A percentile compares a stretch with the other conserved stretches of the same genome.
Conservation (phyloP, 2,797 vertebrate species). For the Alcedo atthis region DNA sequence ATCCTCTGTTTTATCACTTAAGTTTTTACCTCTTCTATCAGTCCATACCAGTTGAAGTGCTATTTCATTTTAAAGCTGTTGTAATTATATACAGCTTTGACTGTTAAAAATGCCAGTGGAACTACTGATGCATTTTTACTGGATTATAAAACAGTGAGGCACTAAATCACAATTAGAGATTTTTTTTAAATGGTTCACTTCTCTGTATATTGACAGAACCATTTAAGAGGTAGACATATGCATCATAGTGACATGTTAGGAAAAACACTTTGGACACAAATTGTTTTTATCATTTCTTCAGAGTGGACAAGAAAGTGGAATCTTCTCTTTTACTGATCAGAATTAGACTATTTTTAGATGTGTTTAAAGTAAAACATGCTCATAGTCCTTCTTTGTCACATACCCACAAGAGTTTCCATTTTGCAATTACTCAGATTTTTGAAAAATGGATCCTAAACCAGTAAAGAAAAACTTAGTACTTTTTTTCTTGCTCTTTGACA, state of each 20-base stretch:
- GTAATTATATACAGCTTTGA: not conserved
- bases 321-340: not conserved
- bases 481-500: too few species aligned
- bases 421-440: not conserved
- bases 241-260: not conserved
- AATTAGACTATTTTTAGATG: not conserved
- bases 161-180: not conserved
- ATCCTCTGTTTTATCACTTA: not conserved
- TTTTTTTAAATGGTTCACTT: not conserved
- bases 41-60: not conserved
- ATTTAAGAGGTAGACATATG: not conserved
- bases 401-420: not conserved
- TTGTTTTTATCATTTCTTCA: conserved; percentile 4
- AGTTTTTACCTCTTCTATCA: conserved; percentile 24
- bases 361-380: not conserved
- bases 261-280: not conserved
- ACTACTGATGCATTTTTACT: not conserved
- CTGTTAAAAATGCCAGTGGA: not conserved
- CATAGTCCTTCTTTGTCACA: not conserved
- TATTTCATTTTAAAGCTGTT: not conserved
- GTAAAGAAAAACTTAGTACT: not conserved
- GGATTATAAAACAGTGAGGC: not conserved
- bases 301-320: not conserved
- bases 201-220: not conserved
- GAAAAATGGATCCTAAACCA: not conserved